phyloP scores from a whole-genome alignment of 2,113 vertebrate species.

The Patagioenas fasciata region DNA sequence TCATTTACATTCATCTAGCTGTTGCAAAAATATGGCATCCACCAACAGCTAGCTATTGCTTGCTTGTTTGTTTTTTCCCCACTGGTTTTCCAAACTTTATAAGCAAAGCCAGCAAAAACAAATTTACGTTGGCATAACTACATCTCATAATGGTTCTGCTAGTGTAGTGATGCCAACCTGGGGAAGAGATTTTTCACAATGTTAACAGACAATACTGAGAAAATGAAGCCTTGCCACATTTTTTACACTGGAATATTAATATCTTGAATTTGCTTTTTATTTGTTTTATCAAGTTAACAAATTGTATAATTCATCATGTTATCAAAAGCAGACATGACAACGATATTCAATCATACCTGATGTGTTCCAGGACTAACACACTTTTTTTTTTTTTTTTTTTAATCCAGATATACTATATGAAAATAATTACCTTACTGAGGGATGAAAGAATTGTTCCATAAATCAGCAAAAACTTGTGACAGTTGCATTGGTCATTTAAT shows the following conservation, averaged over 20 bases:
- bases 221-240: background rate
- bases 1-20: conserved; percentile 2
- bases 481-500: background rate
- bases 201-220: background rate
- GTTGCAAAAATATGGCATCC: conserved; percentile 10
- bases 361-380: background rate
- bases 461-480: background rate
- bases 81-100: background rate
- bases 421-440: background rate
- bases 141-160: background rate
- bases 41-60: background rate
- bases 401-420: background rate
- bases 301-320: background rate
- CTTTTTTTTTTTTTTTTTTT: background rate
- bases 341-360: background rate
- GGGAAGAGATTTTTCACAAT: background rate
- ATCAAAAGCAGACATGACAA: background rate
- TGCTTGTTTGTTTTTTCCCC: background rate
- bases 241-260: background rate
- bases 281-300: background rate
- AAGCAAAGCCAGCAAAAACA: conserved; percentile 25
- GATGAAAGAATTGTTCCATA: background rate
- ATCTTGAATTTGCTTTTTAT: background rate
- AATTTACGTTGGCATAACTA: conserved; percentile 38
- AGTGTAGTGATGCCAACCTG: background rate